Evolutionary conservation across 1,140 invertebrate genomes (phyloP), one percentile per base, ranked within the genome.

Genomic region (Drosophila triauraria): DNA sequence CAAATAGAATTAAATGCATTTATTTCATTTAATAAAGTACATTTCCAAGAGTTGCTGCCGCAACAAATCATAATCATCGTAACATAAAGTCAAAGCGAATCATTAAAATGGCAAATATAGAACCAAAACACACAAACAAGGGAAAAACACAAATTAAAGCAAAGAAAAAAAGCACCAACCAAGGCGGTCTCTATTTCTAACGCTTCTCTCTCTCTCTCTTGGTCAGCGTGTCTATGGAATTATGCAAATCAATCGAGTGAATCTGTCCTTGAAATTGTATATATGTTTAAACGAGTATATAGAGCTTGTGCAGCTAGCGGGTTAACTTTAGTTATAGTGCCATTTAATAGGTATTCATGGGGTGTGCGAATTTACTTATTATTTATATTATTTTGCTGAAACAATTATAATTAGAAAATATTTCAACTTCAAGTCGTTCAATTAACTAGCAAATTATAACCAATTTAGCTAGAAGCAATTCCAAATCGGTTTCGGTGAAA

Each of bases 261-360:
- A 54, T 69, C 43, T 67, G 75, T 78, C 75, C 74, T 76, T 76
- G 74, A 76, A 76, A 76, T 54, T 38, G 23, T 38, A 5, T 13
- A 8, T 20, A 20, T n/a, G n/a, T 7, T 20, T 35, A 35, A 1
- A 5, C 13, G 40, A 17, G 10, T 51, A 13, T 51, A 17, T 51
- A 9, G n/a, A 12, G 48, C 27, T 51, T 53, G 10, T 13, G 20
- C 5, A 53, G 50, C n/a, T 35, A 13, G 10, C n/a, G 6, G 17
- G 6, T 53, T 35, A 20, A 53, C 27, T 32, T 5, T 35, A 35
- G 40, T 10, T 56, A 27, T 40, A 57, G 13, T 23, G 17, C 3
- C 3, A 30, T 30, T 59, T n/a, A 42, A 42, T n/a, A 23, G 20
- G 12, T 35, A 35, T 23, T 15, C 2, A 8, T 30, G 4, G 32